Evolutionary conservation across 2,113 vertebrate genomes (phyloP).

Genomic region (Bungarus multicinctus): DNA sequence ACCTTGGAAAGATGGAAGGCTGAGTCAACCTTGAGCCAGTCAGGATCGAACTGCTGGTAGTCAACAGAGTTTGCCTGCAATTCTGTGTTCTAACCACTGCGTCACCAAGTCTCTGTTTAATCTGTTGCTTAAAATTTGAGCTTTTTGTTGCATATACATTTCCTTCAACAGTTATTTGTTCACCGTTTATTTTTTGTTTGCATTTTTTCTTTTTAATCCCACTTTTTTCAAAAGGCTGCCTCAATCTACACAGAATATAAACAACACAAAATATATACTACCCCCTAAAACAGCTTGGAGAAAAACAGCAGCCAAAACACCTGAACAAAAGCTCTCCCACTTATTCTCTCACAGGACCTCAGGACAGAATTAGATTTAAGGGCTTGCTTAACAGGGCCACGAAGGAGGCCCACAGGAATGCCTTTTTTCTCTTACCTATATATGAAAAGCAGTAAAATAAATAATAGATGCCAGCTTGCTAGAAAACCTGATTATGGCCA

Average conservation of each 20-base stretch:
- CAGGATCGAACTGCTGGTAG: too few relatives aligned
- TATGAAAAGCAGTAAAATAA: background rate
- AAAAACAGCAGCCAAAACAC: background rate
- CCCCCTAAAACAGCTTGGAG: background rate
- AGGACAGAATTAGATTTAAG: background rate
- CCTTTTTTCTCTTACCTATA: background rate
- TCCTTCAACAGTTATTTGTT: background rate
- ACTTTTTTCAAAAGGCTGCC: background rate
- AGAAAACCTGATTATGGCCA: background rate
- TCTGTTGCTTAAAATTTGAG: background rate
- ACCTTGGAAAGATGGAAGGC: too few relatives aligned
- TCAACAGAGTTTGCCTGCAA: too few relatives aligned
- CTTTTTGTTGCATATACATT: background rate
- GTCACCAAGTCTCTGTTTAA: background rate
- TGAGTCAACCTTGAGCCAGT: too few relatives aligned
- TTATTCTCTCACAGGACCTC: background rate
- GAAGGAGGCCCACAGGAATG: background rate
- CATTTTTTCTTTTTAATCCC: background rate
- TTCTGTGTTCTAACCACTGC: background rate
- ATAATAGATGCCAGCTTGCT: background rate
- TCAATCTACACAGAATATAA: background rate
- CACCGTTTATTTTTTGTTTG: background rate
- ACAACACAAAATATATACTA: background rate
- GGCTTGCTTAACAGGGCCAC: background rate
- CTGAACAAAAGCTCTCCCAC: background rate